Evolutionary conservation across 2,113 vertebrate genomes (phyloP).

Genomic region (Brachyistius frenatus): DNA sequence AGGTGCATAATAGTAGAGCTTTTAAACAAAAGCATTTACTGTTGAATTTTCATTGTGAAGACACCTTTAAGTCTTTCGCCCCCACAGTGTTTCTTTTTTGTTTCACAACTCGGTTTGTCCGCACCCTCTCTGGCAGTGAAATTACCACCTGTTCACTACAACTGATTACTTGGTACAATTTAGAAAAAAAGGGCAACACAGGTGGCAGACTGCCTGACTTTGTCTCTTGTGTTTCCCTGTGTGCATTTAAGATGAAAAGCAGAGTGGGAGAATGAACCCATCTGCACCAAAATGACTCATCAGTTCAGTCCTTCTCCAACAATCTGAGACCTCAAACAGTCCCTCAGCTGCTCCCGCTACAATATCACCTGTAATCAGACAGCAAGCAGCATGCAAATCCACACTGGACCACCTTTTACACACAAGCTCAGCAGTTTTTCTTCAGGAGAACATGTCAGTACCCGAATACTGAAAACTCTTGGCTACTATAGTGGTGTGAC

Average conservation of each 20-base stretch:
- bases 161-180: slow-evolving; percentile 55
- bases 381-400: neutral
- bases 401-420: slow-evolving; percentile 9
- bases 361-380: slow-evolving; percentile 15
- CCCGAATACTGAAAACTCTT: neutral
- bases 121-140: slow-evolving; percentile 45
- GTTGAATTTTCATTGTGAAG: neutral
- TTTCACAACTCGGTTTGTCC: slow-evolving; percentile 9
- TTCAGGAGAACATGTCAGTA: neutral
- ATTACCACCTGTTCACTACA: slow-evolving; percentile 24
- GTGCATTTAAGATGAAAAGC: slow-evolving; percentile 44
- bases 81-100: slow-evolving; percentile 10
- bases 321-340: slow-evolving; percentile 3
- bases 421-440: neutral
- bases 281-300: slow-evolving; percentile 55
- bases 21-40: slow-evolving; percentile 14
- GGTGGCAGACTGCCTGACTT: slow-evolving; percentile 41
- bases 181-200: slow-evolving; percentile 41
- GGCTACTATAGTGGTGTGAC: neutral
- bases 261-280: slow-evolving; percentile 61
- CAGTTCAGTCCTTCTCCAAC: slow-evolving; percentile 29
- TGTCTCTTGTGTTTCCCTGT: slow-evolving; percentile 35
- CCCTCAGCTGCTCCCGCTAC: neutral
- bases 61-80: slow-evolving; percentile 17
- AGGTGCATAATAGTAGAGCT: neutral